Percentiles rank a stretch among this genome's conserved stretches.
Evolutionary conservation across 2,888 invertebrate species (phyloP).

Genomic region (Oscheius myriophilus): DNA sequence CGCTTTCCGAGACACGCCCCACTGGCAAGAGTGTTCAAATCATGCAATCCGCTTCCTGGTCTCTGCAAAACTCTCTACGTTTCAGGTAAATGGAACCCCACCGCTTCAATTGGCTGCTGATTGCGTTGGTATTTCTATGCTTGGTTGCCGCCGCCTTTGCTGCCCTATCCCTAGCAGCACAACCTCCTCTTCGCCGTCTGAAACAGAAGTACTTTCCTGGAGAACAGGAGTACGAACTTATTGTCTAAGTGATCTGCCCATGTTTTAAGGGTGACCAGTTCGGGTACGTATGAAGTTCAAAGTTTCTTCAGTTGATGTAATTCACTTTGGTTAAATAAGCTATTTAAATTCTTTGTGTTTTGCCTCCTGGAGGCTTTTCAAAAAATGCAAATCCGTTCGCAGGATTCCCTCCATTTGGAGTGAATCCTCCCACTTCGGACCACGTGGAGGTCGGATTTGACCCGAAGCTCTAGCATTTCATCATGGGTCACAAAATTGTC

Average conservation of each 20-base stretch:
- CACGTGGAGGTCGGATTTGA: no score
- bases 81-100: conserved; percentile 25
- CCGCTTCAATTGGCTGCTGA: conserved; percentile 20
- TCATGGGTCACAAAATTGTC: no score
- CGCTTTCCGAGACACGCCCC: neutral
- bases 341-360: neutral
- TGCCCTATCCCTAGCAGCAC: conserved; percentile 7
- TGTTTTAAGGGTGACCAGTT: no score
- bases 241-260: conserved; percentile 30
- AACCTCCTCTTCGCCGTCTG: conserved; percentile 16
- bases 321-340: neutral
- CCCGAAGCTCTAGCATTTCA: no score
- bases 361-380: no score
- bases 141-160: conserved; percentile 6
- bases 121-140: conserved; percentile 18
- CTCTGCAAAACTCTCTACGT: neutral
- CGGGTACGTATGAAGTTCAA: no score
- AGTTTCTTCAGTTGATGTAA: neutral
- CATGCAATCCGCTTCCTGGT: no score
- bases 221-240: conserved; percentile 43
- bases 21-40: no score
- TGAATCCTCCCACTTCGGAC: no score
- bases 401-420: no score
- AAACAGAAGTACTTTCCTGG: conserved; percentile 37
- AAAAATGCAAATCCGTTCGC: no score